phyloP scores from a whole-genome alignment of 2,888 invertebrate species.

The Emesis furor region DNA sequence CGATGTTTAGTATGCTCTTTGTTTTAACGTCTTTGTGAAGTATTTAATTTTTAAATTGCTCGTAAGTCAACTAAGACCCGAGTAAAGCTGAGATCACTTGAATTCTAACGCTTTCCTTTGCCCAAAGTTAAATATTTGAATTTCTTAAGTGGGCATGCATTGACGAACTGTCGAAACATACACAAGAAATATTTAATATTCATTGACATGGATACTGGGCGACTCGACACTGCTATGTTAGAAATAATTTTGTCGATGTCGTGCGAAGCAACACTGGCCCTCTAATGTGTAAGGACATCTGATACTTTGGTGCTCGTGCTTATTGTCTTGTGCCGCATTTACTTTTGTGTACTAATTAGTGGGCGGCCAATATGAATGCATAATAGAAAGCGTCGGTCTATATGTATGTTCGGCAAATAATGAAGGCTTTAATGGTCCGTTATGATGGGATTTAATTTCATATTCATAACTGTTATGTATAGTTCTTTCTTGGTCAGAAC shows the following conservation, averaged over 20 bases:
- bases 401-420: conserved; percentile 90
- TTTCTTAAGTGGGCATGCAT: conserved; percentile 91
- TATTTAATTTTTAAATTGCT: conserved; percentile 91
- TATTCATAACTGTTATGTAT: too few relatives aligned
- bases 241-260: conserved; percentile 80
- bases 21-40: conserved; percentile 87
- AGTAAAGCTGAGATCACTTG: conserved; percentile 90
- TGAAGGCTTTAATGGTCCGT: conserved; percentile 85
- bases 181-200: conserved; percentile 88
- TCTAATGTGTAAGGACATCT: conserved; percentile 83
- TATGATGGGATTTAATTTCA: conserved; percentile 84
- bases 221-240: conserved; percentile 80
- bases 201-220: conserved; percentile 83
- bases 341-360: conserved; percentile 91
- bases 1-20: conserved; percentile 72
- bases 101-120: conserved; percentile 92
- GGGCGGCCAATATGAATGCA: conserved; percentile 90
- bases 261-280: conserved; percentile 72
- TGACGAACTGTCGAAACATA: conserved; percentile 87
- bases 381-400: conserved; percentile 90
- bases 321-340: conserved; percentile 87
- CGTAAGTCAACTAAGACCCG: conserved; percentile 89
- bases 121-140: conserved; percentile 91
- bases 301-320: conserved; percentile 80
- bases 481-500: too few relatives aligned